Evolutionary conservation across 2,888 invertebrate species (phyloP), one percentile per base, ranked within the genome.

Genomic region (Plemyria rubiginata): DNA sequence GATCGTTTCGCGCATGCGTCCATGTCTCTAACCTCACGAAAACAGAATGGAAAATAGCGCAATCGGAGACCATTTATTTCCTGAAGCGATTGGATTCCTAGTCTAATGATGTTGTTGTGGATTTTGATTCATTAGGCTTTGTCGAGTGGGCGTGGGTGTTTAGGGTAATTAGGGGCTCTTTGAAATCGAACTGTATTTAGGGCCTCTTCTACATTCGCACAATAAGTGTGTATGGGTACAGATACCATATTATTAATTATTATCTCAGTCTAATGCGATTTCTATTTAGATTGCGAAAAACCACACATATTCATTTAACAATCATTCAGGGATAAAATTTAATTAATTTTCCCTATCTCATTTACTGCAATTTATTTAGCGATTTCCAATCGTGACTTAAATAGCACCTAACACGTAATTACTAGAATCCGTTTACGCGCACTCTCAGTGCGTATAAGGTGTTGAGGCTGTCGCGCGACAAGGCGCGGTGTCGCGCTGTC

Each of bases 31-130:
- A 54, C 36, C 53, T 60, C 54, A 58, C 65, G 65, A 65, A 65
- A 62, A 62, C 38, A 56, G 61, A 40, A 41, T 45, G 49, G 61
- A 62, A 56, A 65, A 58, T 58, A 65, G 60, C 60, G 65, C 65
- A 62, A 63, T 66, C 54, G 45, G 46, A 60, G 60, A 54, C 61
- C 63, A 63, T 68, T 62, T 52, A 58, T 67, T 54, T 62, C 54
- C 60, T 64, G 59, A 36, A 60, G 62, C 54, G 62, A 61, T 66
- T 66, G 59, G 61, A 66, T 68, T 65, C 56, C 62, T 60, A 43
- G 60, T 60, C 53, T 66, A 70, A 68, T 62, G 65, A 70, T 65
- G 65, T 63, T 70, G 64, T 57, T 64, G n/a, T 52, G 52, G 50
- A 56, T 51, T 60, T 60, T 65, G 65, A 65, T 65, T 65, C 60